Base-by-base conservation (phyloP, 2,888 invertebrate genomes). In the Rhagonycha fulva region DNA sequence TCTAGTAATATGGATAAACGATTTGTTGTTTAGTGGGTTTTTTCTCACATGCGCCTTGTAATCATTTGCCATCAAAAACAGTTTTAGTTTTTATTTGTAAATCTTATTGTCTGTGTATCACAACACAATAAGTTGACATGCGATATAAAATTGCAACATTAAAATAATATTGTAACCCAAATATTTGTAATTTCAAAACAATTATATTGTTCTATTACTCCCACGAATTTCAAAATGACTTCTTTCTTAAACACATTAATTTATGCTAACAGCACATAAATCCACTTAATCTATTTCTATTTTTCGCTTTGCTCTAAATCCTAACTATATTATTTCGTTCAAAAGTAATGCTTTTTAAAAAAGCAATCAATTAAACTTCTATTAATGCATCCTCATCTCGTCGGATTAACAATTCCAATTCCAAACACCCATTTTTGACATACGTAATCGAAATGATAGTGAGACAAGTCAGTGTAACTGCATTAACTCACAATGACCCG, bases 251-350 rank as follows among this genome's bases (percentile, higher is more conserved):
- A 77, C 77, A 71, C 77, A 77, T 77, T 77, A 77, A 77, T 77
- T 77, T 77, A 77, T 77, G 71, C 77, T 77, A 77, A 74, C 77
- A 77, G 74, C 74, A 77, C 71, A 77, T 77, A 77, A 77, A 77
- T 77, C 77, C 75, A 74, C 73, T 77, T 77, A 75, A 73, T 76
- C 78, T 77, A 78, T 74, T 75, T 77, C 75, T 80, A 76, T 77
- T 78, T 79, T 79, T 81, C 79, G 80, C 80, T 80, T 75, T 81
- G 83, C 83, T 83, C 83, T 82, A 78, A 83, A 83, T 81, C 81
- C 76, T 81, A 72, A 71, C 76, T 68, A 67, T 74, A 74, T 72
- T 77, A 76, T 76, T 76, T 76, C 62, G 47, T 68, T 47, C 47
- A 47, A 47, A 47, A 47, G 47, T 47, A n/a, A 47, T n/a, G 47